Base-by-base conservation (phyloP, 2,888 invertebrate genomes). In the Eristalinus aeneus region DNA sequence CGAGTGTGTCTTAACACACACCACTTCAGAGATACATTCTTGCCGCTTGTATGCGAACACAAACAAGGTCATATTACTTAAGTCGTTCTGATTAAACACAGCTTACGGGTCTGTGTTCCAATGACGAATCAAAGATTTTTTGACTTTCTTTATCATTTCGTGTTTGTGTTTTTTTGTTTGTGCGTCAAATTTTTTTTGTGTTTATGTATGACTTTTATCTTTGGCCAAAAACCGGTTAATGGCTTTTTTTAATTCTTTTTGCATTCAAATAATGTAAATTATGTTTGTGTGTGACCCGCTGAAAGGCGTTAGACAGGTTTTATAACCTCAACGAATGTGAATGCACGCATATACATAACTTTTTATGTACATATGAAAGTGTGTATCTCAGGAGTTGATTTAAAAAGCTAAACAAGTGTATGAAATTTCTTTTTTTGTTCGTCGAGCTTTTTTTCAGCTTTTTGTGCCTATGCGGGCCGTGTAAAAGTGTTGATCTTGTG, bases 21-120 rank as follows among this genome's bases (percentile, higher is more conserved):
- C 27, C 39, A 53, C 36, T 68, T 16, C 53, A 27, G 20, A 46
- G 20, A 53, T 58, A 56, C 65, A 46, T 27, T 77, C 64, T 65
- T 53, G 56, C 73, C 34, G 46, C 71, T 16, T 16, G 46, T 46
- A 16, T 46, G 23, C 34, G 56, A 72, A 76, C 46, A 53, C 67
- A 74, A 60, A 64, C 69, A 84, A 79, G 83, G 83, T 39, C 64
- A 36, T 39, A 74, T 71, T 39, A 71, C 56, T 77, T 71, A 64
- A 71, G 69, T 75, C 54, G 61, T 31, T 64, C 46, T 71, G 69
- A 77, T 71, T 78, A 56, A 56, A 68, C 54, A 32, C 39, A 58
- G 58, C 54, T 53, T 73, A 61, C 60, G 22, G 16, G 32, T 58
- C 6, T 67, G 34, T 12, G 56, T 11, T 27, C 11, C 11, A 12